Conservation (phyloP, 2,113 vertebrate species). For the Hippopotamus amphibius region DNA sequence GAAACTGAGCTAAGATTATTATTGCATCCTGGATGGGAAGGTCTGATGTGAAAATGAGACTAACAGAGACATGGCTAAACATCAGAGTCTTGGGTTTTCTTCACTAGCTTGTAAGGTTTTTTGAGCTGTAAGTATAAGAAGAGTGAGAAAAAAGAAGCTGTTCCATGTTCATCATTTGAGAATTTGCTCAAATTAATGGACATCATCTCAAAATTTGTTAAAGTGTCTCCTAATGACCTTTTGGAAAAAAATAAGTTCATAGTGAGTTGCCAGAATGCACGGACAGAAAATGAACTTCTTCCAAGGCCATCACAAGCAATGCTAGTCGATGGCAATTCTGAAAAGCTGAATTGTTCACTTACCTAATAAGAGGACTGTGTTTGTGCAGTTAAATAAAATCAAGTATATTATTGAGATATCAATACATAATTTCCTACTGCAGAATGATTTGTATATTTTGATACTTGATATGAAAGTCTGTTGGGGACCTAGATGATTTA, state of each 20-base stretch:
- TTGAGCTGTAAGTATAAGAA: neutral
- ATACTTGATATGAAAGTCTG: too few species aligned
- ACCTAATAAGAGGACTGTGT: neutral
- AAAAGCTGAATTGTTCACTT: neutral
- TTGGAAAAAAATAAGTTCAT: neutral
- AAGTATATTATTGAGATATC: neutral
- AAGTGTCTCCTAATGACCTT: neutral
- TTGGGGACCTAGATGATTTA: too few species aligned
- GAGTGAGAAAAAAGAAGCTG: neutral
- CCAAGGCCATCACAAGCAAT: neutral
- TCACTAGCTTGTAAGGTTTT: neutral
- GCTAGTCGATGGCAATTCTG: neutral
- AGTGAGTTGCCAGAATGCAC: neutral
- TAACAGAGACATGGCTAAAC: neutral
- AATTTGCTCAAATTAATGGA: neutral
- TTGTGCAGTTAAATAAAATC: neutral
- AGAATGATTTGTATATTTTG: neutral
- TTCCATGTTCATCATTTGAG: neutral
- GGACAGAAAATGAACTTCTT: neutral
- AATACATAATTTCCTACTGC: neutral
- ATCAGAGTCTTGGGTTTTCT: neutral
- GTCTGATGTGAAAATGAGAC: neutral
- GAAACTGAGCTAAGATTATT: neutral
- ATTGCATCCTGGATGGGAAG: neutral
- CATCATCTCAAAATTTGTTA: neutral